A percentile compares a stretch with the other conserved stretches of the same genome.
phyloP scores from a whole-genome alignment of 2,113 vertebrate species.

The Sterrhoptilus dennistouni region DNA sequence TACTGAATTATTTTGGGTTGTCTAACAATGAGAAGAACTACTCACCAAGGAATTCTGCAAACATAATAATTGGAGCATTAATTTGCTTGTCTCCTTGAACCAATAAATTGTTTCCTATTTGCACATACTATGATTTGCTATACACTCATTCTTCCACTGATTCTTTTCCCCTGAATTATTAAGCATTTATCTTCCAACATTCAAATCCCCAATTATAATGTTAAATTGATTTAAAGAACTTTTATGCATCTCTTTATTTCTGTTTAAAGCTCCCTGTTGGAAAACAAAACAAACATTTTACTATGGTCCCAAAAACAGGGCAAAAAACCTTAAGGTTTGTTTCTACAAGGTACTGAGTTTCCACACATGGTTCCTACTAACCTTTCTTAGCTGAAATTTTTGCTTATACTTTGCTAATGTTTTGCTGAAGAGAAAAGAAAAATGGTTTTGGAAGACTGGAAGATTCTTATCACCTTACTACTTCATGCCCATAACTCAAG shows the following conservation, averaged over 20 bases:
- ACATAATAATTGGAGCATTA: conserved; percentile 43
- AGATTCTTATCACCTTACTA: neutral
- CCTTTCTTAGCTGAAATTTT: neutral
- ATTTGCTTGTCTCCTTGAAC: conserved; percentile 41
- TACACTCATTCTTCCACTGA: neutral
- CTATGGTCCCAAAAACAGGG: neutral
- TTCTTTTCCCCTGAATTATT: conserved; percentile 38
- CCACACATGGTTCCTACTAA: neutral
- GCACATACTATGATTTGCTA: neutral
- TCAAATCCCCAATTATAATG: conserved; percentile 28
- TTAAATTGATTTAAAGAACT: conserved; percentile 20
- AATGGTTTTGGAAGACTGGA: neutral
- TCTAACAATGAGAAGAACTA: conserved; percentile 27
- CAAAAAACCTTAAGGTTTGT: neutral
- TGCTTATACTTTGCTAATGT: neutral
- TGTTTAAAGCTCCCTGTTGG: neutral
- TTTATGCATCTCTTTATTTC: neutral
- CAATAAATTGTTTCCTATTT: conserved; percentile 50
- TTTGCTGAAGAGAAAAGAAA: neutral
- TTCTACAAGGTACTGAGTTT: neutral
- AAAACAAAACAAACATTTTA: conserved; percentile 15
- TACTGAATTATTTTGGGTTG: conserved; percentile 27
- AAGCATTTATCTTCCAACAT: conserved; percentile 18
- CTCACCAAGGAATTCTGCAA: conserved; percentile 41
- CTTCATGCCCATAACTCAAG: neutral